Evolutionary conservation across 1,140 invertebrate genomes (phyloP), one percentile per base, ranked within the genome.

Genomic region (Oryctes rhinoceros): DNA sequence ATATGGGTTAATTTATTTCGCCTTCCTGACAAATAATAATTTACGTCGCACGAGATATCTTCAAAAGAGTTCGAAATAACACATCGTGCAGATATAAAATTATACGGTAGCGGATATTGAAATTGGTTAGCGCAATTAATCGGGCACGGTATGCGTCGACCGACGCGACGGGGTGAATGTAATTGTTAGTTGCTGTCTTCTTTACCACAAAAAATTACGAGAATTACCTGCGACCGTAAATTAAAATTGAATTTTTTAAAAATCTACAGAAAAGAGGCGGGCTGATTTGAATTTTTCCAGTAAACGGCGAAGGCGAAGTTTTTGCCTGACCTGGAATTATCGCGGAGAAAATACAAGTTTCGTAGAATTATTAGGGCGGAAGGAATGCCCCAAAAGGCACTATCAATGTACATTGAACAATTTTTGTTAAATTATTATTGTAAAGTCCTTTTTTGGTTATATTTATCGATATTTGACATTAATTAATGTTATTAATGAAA

Each of bases 1-100:
- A 71, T 71, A 71, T 37, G 65, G 65, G 13, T 71, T 71, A 71
- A 71, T 71, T 71, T 71, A 71, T 71, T 35, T 71, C 65, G 7
- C 20, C 24, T 71, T 71, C 24, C 35, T 71, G 65, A 71, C 24
- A 71, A 71, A 71, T 71, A 71, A 24, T 71, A 71, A 71, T 71
- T 71, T 71, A 71, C 65, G 20, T 24, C 13, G 65, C 24, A 13
- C 24, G 10, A 30, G 20, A 24, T 71, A 71, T 4, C 35, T 9
- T 24, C 1, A 20, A 62, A 71, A 71, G 53, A 71, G 20, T 35
- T 71, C 65, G 18, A 71, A 71, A 71, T 24, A 71, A 30, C 65
- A 71, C 65, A 71, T 71, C 24, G 24, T 71, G 24, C 15, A 5
- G 10, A 35, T 71, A 30, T 35, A 71, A 71, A 37, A 71, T 71